Conservation (phyloP, 2,888 invertebrate species). For the Pristionchus maxplancki region DNA sequence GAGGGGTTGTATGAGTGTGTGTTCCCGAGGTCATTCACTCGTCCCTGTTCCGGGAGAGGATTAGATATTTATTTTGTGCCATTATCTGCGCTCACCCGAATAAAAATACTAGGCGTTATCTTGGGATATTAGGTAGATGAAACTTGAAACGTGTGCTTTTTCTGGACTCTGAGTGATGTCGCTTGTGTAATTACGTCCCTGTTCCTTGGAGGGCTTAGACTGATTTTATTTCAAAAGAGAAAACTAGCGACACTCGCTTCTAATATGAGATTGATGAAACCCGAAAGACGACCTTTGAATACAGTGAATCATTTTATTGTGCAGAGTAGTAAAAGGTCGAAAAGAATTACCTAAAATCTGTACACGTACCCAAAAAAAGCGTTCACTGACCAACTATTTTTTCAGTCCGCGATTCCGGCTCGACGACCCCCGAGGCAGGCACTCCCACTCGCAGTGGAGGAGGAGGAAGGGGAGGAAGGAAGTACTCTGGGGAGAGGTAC, state of each 20-base stretch:
- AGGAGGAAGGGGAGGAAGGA: background rate
- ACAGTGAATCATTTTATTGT: too few relatives aligned
- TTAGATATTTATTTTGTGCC: background rate
- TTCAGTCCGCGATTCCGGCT: slow-evolving; percentile 62
- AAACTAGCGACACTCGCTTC: too few relatives aligned
- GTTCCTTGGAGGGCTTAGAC: background rate
- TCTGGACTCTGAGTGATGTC: too few relatives aligned
- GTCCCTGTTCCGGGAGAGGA: background rate
- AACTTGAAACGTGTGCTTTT: background rate
- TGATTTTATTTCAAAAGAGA: too few relatives aligned
- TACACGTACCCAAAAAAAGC: too few relatives aligned
- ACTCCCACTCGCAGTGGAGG: slow-evolving; percentile 45
- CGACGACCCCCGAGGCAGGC: slow-evolving; percentile 66
- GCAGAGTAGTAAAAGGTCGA: too few relatives aligned
- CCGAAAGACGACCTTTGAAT: too few relatives aligned
- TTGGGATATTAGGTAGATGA: background rate
- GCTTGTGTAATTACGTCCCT: background rate
- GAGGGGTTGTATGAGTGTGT: slow-evolving; percentile 1
- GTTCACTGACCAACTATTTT: background rate
- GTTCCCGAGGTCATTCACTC: background rate
- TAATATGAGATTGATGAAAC: too few relatives aligned
- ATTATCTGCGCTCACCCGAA: too few relatives aligned
- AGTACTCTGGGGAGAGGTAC: slow-evolving; percentile 32
- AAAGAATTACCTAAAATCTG: too few relatives aligned
- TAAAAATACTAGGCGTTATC: too few relatives aligned